Evolutionary conservation across 2,888 invertebrate genomes (phyloP).

Genomic region (Drosophila pseudotakahashii): DNA sequence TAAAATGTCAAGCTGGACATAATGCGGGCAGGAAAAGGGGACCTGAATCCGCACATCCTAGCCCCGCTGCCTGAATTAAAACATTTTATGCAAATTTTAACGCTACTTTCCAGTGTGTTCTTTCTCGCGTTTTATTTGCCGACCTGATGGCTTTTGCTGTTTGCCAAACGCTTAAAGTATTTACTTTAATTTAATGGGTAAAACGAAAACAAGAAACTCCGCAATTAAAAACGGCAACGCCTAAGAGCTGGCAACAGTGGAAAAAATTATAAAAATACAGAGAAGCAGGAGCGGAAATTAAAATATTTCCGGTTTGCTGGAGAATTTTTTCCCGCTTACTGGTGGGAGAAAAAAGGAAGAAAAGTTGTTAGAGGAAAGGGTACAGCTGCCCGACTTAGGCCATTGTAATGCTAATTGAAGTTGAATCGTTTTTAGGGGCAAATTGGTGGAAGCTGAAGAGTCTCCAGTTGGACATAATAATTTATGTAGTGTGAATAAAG

Average conservation of each 20-base stretch:
- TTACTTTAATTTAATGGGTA: conserved; percentile 67
- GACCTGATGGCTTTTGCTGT: conserved; percentile 48
- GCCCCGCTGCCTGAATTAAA: conserved; percentile 55
- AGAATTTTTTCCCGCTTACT: conserved; percentile 31
- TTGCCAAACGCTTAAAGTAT: conserved; percentile 70
- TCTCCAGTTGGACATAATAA: conserved; percentile 16
- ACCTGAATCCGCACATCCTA: conserved; percentile 9
- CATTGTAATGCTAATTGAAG: conserved; percentile 70
- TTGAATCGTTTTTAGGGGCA: conserved; percentile 29
- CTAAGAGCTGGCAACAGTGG: conserved; percentile 56
- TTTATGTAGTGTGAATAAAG: conserved; percentile 26
- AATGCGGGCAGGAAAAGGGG: conserved; percentile 16
- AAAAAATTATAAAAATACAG: conserved; percentile 23
- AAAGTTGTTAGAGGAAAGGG: neutral
- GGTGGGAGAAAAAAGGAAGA: neutral
- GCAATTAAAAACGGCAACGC: conserved; percentile 59
- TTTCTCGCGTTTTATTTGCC: conserved; percentile 41
- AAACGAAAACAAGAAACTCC: conserved; percentile 48
- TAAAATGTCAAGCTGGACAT: conserved; percentile 65
- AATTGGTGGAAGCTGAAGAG: conserved; percentile 33
- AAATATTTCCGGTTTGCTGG: conserved; percentile 77
- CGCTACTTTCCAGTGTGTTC: conserved; percentile 28
- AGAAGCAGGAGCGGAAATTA: conserved; percentile 71
- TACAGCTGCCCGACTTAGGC: conserved; percentile 14
- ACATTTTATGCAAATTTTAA: conserved; percentile 73